These are phyloP conservation scores for Acrossocheilus fasciatus DNA, from an alignment of 2,797 vertebrate genomes.

Conservation along the genomic window DNA sequence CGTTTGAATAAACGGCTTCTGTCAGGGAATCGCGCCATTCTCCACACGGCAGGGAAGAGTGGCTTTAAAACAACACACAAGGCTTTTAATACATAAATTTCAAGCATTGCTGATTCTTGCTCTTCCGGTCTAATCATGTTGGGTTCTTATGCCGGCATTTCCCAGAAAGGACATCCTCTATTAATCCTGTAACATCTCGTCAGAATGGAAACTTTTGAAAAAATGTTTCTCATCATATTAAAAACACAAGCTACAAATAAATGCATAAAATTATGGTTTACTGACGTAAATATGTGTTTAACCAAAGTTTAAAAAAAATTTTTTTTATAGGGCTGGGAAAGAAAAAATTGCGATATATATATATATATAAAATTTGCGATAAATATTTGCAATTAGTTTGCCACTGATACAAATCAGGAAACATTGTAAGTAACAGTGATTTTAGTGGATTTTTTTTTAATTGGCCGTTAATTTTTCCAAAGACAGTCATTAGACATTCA, in stretches of 20 bases:
- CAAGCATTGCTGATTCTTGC: conserved; percentile 84
- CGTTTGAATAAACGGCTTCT: conserved; percentile 75
- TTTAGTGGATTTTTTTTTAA: neutral
- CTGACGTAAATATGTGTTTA: too few species aligned
- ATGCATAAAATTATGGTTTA: neutral
- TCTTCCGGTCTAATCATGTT: conserved; percentile 83
- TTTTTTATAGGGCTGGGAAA: neutral
- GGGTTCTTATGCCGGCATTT: conserved; percentile 73
- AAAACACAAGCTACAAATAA: conserved; percentile 5
- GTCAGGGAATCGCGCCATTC: conserved; percentile 83
- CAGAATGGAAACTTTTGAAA: conserved; percentile 12
- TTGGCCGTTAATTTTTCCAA: neutral
- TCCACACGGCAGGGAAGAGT: conserved; percentile 84
- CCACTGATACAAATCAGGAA: neutral
- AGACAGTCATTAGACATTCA: neutral
- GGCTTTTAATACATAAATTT: conserved; percentile 88
- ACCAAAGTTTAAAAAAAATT: neutral
- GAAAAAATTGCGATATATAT: neutral
- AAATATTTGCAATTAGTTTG: neutral
- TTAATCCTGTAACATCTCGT: conserved; percentile 39
- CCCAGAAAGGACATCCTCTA: conserved; percentile 62
- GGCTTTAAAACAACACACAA: conserved; percentile 81
- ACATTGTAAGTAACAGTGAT: neutral
- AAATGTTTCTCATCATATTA: neutral
- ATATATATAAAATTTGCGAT: neutral